Evolutionary conservation across 2,888 invertebrate genomes (phyloP).

Genomic region (Drosophila testacea): DNA sequence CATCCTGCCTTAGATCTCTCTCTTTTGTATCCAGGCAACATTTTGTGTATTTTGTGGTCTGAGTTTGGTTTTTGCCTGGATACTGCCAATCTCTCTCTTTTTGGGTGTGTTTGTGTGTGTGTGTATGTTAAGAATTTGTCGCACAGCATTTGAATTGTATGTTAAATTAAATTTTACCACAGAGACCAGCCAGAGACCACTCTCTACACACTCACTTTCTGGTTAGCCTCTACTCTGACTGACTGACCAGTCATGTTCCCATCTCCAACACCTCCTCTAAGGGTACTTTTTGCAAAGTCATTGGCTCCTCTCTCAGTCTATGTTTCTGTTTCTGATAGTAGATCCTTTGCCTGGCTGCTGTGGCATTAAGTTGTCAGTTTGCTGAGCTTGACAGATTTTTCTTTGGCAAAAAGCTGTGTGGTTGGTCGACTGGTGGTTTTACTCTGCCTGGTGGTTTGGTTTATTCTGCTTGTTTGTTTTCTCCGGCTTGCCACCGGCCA

Average conservation of each 20-base stretch:
- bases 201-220: background rate
- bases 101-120: constrained; percentile 5
- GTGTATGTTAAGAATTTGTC: constrained; percentile 54
- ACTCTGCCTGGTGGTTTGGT: constrained; percentile 28
- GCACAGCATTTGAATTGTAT: constrained; percentile 74
- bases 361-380: constrained; percentile 76
- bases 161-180: constrained; percentile 80
- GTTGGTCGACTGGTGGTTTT: constrained; percentile 24
- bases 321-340: background rate
- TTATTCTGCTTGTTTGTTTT: constrained; percentile 18
- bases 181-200: constrained; percentile 62
- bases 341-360: constrained; percentile 34
- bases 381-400: constrained; percentile 77
- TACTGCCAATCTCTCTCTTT: constrained; percentile 25
- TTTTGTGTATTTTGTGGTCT: constrained; percentile 70
- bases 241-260: constrained; percentile 19
- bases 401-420: constrained; percentile 45
- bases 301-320: constrained; percentile 25
- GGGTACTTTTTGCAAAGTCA: constrained; percentile 49
- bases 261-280: background rate
- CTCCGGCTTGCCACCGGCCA: constrained; percentile 22
- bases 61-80: constrained; percentile 52
- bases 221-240: background rate
- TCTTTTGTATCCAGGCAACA: constrained; percentile 71
- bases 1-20: constrained; percentile 8